Evolutionary conservation across 2,113 vertebrate species (phyloP), one percentile per base, ranked within the genome.

Genomic region (Sialia sialis): DNA sequence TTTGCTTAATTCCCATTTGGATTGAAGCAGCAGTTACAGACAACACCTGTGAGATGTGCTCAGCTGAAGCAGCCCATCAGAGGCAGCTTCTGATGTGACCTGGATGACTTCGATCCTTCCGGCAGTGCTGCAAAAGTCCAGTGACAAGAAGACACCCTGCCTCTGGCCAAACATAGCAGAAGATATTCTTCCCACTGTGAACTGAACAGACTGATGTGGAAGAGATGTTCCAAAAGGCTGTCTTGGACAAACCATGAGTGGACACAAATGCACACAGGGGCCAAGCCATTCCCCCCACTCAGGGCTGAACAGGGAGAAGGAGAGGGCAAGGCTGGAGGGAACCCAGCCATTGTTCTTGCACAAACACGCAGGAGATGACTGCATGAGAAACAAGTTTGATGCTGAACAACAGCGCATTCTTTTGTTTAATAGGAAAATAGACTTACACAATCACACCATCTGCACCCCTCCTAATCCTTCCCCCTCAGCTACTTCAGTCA

Each of bases 361-460:
- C 56, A 93, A 82, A 89, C 90, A 64, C 1, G 73, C 18, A 89
- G 77, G 32, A 93, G 80, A 92, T 56, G 77, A 95, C 81, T 36
- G 39, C 51, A 69, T 3, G 5, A 95, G 83, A 94, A 94, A 93
- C 73, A 75, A 94, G 93, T 80, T 77, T 6, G 14, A 82, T 94
- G 84, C 44, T 39, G 81, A 89, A 97, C 91, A 95, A 92, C 94
- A 92, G 91, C 10, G 2, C 68, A 69, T 92, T 96, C 88, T 93
- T 92, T 80, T 66, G 82, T 95, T 84, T 85, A 92, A 88, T 27
- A 83, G 82, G 75, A 85, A 94, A 95, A 92, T 21, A 88, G 85
- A 74, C 92, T 96, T 95, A 86, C 94, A 94, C 90, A 95, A 93
- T 86, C 85, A 59, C 75, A 94, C 92, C 92, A 95, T 93, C 95